Percentiles rank a stretch among this genome's conserved stretches.
Conservation (phyloP, 35 echinoderm and acorn worm species). For the Holothuria glaberrima region DNA sequence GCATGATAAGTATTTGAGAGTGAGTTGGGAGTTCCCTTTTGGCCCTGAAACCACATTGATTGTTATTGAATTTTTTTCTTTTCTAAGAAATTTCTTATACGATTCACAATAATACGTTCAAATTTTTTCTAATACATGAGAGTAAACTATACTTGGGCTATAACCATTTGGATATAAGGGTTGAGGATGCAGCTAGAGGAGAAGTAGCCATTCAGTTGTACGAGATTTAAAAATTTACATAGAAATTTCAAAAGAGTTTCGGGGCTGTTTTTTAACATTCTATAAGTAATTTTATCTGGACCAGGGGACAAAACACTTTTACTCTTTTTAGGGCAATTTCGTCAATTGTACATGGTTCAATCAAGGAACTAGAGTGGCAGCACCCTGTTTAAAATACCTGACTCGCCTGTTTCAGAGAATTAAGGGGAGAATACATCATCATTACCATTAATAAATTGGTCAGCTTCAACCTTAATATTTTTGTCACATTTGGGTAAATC, state of each 20-base stretch:
- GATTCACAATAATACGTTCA: not conserved
- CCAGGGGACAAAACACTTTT: not conserved
- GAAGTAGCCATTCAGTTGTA: not conserved
- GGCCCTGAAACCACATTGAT: not conserved
- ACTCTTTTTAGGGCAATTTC: not conserved
- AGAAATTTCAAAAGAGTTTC: not conserved
- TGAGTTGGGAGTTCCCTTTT: not conserved
- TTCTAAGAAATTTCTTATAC: not conserved
- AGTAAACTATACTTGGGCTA: conserved; percentile 28
- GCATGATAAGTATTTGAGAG: no score
- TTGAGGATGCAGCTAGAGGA: not conserved
- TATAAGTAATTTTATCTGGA: conserved; percentile 2
- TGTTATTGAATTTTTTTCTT: not conserved
- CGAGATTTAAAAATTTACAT: not conserved
- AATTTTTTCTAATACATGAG: conserved; percentile 9
- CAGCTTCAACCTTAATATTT: no score
- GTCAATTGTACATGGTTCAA: no score
- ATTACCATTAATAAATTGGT: no score
- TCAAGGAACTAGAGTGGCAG: no score
- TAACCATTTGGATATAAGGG: not conserved
- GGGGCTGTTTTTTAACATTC: conserved; percentile 16
- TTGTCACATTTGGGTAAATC: no score
- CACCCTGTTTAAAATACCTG: no score
- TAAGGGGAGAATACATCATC: no score
- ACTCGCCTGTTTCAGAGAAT: no score